Evolutionary conservation across 2,113 vertebrate species (phyloP).

Genomic region (Bucco capensis): DNA sequence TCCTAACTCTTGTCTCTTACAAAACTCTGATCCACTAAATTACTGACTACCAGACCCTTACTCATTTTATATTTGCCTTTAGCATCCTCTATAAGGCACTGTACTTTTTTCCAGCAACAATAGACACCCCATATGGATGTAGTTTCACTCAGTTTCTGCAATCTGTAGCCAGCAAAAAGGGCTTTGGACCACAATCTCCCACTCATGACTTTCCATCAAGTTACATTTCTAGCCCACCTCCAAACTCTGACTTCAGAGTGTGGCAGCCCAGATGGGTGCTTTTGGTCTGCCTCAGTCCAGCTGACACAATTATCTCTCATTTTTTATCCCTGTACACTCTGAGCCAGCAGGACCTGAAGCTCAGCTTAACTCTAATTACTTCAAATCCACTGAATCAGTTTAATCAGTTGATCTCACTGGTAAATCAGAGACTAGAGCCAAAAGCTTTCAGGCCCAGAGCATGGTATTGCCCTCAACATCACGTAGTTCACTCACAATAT

Average conservation of each 20-base stretch:
- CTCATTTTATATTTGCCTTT: not conserved
- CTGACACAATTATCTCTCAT: not conserved
- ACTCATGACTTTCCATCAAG: not conserved
- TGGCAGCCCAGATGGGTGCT: not conserved
- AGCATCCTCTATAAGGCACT: not conserved
- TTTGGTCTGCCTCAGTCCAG: not conserved
- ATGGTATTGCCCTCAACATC: not conserved
- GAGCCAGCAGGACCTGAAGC: not conserved
- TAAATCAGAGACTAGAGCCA: not conserved
- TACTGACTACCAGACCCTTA: not conserved
- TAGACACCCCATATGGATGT: not conserved
- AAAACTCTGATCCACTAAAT: not conserved
- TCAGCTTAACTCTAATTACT: not conserved
- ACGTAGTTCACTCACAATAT: too few relatives aligned
- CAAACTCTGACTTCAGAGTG: not conserved
- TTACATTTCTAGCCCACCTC: not conserved
- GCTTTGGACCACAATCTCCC: not conserved
- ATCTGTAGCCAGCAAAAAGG: not conserved
- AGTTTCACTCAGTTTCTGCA: not conserved
- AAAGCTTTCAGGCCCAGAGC: not conserved
- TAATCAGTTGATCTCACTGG: not conserved
- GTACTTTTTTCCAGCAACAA: not conserved
- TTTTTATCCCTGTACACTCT: not conserved
- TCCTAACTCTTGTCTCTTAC: not conserved
- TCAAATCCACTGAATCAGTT: not conserved